phyloP scores from a whole-genome alignment of 2,113 vertebrate genomes.

The Saguinus midas region DNA sequence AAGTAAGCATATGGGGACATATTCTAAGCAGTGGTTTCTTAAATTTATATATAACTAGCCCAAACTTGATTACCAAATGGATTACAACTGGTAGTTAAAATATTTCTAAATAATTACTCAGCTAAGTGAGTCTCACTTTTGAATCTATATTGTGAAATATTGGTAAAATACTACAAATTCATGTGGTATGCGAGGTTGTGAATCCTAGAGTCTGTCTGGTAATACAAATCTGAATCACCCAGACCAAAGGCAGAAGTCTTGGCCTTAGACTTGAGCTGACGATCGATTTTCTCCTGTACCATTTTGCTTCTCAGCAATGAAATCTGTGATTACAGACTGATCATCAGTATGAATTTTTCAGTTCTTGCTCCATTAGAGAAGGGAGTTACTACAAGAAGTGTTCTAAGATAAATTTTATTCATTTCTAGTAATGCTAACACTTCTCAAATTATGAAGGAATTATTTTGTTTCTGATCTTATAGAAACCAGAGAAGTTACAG shows the following conservation, averaged over 20 bases:
- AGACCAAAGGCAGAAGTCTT: background rate
- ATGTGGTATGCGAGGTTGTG: background rate
- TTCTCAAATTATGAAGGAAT: slow-evolving; percentile 42
- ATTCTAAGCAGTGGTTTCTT: background rate
- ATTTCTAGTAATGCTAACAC: background rate
- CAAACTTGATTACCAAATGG: background rate
- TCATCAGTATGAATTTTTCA: background rate
- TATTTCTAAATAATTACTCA: background rate
- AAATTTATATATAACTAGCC: background rate
- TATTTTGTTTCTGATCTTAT: background rate
- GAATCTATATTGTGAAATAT: background rate
- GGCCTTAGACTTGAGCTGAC: background rate
- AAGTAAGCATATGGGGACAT: background rate
- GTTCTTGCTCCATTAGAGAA: background rate
- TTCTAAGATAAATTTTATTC: background rate
- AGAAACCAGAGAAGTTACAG: background rate
- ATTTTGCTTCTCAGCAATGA: background rate
- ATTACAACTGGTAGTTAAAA: background rate
- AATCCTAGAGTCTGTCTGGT: background rate
- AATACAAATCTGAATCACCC: background rate
- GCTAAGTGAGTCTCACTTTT: background rate
- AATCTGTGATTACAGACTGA: background rate
- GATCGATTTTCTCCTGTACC: background rate
- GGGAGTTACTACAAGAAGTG: background rate
- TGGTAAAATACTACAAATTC: background rate